Conservation (phyloP, 2,797 vertebrate genomes). For the Enteromius paludinosus region DNA sequence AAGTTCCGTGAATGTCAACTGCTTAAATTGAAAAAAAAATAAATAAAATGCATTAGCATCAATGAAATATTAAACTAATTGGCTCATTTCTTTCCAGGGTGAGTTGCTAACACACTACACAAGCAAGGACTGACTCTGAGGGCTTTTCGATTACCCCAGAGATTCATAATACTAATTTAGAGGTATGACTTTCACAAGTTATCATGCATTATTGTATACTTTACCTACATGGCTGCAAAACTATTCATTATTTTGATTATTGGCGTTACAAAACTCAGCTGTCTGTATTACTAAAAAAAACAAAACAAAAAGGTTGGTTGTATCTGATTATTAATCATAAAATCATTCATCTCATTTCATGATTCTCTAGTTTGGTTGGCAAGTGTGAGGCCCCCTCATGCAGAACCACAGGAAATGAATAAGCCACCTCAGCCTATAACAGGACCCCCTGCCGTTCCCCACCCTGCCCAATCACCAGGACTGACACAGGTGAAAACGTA, state of each 20-base stretch:
- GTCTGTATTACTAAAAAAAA: background rate
- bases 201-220: background rate
- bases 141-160: conserved; percentile 9
- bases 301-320: too few species aligned
- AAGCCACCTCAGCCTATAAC: conserved; percentile 99
- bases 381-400: conserved; percentile 93
- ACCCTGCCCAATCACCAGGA: conserved; percentile 95
- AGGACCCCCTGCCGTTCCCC: conserved; percentile 92
- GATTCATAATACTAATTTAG: conserved; percentile 46
- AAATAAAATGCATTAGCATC: too few species aligned
- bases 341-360: conserved; percentile 11
- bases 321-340: background rate
- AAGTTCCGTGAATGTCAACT: background rate
- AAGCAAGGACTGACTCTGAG: conserved; percentile 28
- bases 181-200: conserved; percentile 36
- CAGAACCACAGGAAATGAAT: conserved; percentile 99
- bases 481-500: conserved; percentile 87
- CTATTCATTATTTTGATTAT: background rate
- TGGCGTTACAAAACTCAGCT: background rate
- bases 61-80: background rate
- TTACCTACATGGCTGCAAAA: background rate
- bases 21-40: too few species aligned
- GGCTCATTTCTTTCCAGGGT: background rate
- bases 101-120: conserved; percentile 45
- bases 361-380: conserved; percentile 70